Evolutionary conservation across 2,888 invertebrate species (phyloP), one percentile per base, ranked within the genome.

Genomic region (Conchocele bisecta): DNA sequence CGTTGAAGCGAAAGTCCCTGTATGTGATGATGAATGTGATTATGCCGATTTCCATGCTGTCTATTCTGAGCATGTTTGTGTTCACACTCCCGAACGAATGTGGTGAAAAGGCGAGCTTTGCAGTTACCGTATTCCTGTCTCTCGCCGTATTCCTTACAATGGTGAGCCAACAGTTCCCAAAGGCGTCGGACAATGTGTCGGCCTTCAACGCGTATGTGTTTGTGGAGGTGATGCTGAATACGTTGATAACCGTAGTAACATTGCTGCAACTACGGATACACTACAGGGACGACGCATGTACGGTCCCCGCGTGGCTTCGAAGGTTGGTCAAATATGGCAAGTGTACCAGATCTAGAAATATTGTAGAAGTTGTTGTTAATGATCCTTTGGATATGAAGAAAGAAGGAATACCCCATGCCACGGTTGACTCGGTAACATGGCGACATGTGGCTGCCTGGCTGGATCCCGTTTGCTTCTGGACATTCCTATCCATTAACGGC

Each of bases 81-180:
- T 72, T 76, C 39, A 29, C 73, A 1, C 20, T 76, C 15, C 72
- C 76, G n/a, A 58, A 58, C 5, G 44, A 57, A 6, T 46, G 65
- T 17, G 76, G 76, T 35, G 76, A 76, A 28, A 76, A 68, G 28
- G 61, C 61, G 6, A 60, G 61, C 9, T 72, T 69, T 29, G 37
- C 69, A 3, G 65, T 76, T 13, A 72, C 72, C 1, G 53, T 76
- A 15, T 73, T 72, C 22, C 63, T 76, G 22, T 50, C 76, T 5
- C 33, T 66, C 7, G 53, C 28, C 11, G 71, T 75, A 11, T 75
- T 75, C 56, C 41, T 71, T 20, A 72, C 68, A 1, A 57, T 68
- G n/a, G 51, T 72, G 11, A 72, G 63, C n/a, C 31, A 50, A 22
- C 39, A 58, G n/a, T 44, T 72, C 15, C 72, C 76, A 13, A 53